A percentile compares a stretch with the other conserved stretches of the same genome.
Evolutionary conservation across 2,113 vertebrate species (phyloP).

Genomic region (Chionomys nivalis): DNA sequence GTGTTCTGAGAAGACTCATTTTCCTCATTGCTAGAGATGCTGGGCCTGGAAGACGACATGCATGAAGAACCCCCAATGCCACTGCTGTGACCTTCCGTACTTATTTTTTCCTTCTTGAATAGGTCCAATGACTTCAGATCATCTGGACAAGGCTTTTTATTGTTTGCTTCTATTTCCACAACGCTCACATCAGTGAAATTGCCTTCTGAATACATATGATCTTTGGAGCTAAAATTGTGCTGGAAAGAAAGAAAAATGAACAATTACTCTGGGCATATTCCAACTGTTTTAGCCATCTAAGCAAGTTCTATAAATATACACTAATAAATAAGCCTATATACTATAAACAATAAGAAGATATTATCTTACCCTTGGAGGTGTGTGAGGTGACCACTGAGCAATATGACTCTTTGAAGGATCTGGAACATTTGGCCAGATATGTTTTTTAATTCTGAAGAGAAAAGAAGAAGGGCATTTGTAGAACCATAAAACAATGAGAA

Average conservation of each 20-base stretch:
- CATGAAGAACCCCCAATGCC: slow-evolving; percentile 98
- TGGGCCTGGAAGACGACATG: slow-evolving; percentile 97
- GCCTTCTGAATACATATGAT: slow-evolving; percentile 88
- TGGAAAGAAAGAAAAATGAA: slow-evolving; percentile 79
- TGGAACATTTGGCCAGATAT: slow-evolving; percentile 96
- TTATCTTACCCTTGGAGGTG: slow-evolving; percentile 89
- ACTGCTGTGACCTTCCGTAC: slow-evolving; percentile 97
- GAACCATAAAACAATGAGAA: background rate
- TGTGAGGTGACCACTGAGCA: slow-evolving; percentile 95
- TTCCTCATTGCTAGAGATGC: slow-evolving; percentile 95
- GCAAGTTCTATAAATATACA: background rate
- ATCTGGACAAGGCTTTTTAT: slow-evolving; percentile 88
- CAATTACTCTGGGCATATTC: background rate
- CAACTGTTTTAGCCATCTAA: background rate
- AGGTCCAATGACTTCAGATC: slow-evolving; percentile 92
- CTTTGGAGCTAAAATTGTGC: slow-evolving; percentile 90
- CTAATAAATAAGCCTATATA: fast-evolving
- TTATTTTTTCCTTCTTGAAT: slow-evolving; percentile 94
- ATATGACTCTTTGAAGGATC: slow-evolving; percentile 97
- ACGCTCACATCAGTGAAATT: slow-evolving; percentile 92
- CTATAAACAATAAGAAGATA: background rate
- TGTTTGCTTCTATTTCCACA: slow-evolving; percentile 92
- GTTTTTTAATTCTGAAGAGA: slow-evolving; percentile 91
- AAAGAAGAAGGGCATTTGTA: slow-evolving; percentile 2
- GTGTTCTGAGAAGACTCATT: slow-evolving; percentile 93